Percentiles rank a stretch among this genome's conserved stretches.
These are phyloP conservation scores for Andrena dorsata DNA, from an alignment of 2,888 invertebrate species.

Conservation along the genomic window DNA sequence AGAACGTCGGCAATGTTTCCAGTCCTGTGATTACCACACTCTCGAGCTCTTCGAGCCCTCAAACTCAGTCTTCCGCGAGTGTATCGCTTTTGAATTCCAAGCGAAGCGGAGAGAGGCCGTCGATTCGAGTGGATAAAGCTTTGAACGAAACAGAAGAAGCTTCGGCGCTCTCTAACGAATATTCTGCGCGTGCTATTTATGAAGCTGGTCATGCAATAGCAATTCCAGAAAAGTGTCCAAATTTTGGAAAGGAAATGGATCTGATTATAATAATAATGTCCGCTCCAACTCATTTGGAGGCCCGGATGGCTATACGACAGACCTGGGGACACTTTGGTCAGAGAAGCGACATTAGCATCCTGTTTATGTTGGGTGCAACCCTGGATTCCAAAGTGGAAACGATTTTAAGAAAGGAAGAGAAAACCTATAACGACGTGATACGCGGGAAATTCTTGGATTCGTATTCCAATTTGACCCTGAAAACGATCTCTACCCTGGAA, in stretches of 20 bases:
- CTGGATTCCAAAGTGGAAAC: conserved; percentile 81
- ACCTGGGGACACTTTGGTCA: conserved; percentile 93
- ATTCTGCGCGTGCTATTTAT: conserved; percentile 80
- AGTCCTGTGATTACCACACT: conserved; percentile 57
- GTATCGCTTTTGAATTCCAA: conserved; percentile 56
- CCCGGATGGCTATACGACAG: conserved; percentile 89
- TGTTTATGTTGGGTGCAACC: conserved; percentile 89
- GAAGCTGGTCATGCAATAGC: conserved; percentile 78
- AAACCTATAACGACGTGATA: conserved; percentile 88
- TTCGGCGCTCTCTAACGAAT: conserved; percentile 86
- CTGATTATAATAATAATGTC: conserved; percentile 89
- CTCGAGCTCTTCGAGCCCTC: conserved; percentile 63
- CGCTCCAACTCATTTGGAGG: conserved; percentile 88
- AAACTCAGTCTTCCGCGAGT: conserved; percentile 67
- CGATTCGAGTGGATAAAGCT: conserved; percentile 58
- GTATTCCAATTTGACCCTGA: conserved; percentile 93
- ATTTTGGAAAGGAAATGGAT: conserved; percentile 82
- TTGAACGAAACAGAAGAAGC: conserved; percentile 76
- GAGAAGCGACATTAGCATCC: conserved; percentile 86
- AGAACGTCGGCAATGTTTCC: conserved; percentile 56
- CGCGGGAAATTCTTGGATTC: conserved; percentile 92
- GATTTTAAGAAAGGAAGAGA: conserved; percentile 86
- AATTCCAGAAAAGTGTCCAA: conserved; percentile 79
- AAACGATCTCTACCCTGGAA: conserved; percentile 93
- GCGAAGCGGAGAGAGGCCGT: conserved; percentile 49